phyloP scores from a whole-genome alignment of 2,888 invertebrate genomes.

The Cryptosula pallasiana region DNA sequence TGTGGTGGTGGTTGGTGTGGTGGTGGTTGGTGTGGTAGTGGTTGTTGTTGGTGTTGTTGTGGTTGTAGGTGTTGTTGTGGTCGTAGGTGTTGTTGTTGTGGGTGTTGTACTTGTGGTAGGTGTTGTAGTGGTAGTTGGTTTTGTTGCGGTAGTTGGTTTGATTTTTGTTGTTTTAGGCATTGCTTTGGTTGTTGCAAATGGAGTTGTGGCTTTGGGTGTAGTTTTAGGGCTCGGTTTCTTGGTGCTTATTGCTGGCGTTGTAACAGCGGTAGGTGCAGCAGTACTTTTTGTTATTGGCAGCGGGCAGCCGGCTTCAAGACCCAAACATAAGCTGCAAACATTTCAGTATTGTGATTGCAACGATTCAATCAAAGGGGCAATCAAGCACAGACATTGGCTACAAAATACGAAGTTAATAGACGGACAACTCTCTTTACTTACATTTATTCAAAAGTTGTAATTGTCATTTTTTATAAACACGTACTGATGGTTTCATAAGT shows the following conservation, averaged over 20 bases:
- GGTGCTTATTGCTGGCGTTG: neutral
- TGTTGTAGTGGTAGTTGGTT: conserved; percentile 3
- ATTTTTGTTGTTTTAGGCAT: neutral
- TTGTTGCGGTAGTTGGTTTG: neutral
- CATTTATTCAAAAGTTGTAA: too few species aligned
- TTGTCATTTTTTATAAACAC: too few species aligned
- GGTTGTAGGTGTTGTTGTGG: conserved; percentile 20
- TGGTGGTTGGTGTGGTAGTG: conserved; percentile 8
- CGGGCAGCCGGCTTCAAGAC: neutral
- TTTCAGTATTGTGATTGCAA: too few species aligned
- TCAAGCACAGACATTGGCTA: too few species aligned
- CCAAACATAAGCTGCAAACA: neutral
- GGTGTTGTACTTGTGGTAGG: neutral
- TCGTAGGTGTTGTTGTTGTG: conserved; percentile 21
- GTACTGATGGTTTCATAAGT: too few species aligned
- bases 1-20: conserved; percentile 22
- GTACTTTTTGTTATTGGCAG: neutral
- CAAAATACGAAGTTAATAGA: too few species aligned
- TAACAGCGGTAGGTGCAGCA: neutral
- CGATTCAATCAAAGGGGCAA: too few species aligned
- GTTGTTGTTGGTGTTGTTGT: conserved; percentile 21
- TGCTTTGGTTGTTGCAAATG: neutral
- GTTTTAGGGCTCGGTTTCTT: neutral
- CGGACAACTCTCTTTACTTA: too few species aligned
- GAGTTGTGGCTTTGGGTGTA: neutral